Evolutionary conservation across 2,888 invertebrate species (phyloP).

Genomic region (Allolobophora icterica): DNA sequence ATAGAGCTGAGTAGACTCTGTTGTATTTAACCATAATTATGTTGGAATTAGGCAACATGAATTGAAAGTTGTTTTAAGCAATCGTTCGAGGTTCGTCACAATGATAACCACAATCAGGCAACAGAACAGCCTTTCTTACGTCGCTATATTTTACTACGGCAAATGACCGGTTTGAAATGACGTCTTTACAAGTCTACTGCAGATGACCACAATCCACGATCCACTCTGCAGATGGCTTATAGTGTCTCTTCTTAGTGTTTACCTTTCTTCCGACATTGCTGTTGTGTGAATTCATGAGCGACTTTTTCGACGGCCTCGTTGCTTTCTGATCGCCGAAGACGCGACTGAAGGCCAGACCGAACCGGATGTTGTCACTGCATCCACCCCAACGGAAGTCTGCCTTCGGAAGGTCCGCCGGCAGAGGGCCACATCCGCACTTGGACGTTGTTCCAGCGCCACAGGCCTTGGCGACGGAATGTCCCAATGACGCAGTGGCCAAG

Average conservation of each 20-base stretch:
- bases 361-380: slow-evolving; percentile 77
- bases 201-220: background rate
- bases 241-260: slow-evolving; percentile 42
- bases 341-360: slow-evolving; percentile 56
- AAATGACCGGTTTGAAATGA: background rate
- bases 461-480: slow-evolving; percentile 80
- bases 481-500: slow-evolving; percentile 79
- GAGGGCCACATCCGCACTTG: slow-evolving; percentile 80
- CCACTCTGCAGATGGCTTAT: background rate
- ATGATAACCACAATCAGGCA: too few species aligned
- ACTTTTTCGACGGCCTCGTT: slow-evolving; percentile 83
- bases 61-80: too few species aligned
- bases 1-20: background rate
- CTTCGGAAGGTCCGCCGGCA: slow-evolving; percentile 75
- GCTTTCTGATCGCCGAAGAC: slow-evolving; percentile 62
- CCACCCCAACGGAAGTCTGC: slow-evolving; percentile 68
- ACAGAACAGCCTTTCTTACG: background rate
- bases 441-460: slow-evolving; percentile 78
- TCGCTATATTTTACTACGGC: background rate
- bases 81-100: too few species aligned
- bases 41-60: background rate
- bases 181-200: background rate
- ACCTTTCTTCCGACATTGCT: slow-evolving; percentile 95
- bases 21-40: background rate
- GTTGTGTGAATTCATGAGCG: slow-evolving; percentile 94